Evolutionary conservation across 2,113 vertebrate genomes (phyloP).

Genomic region (Rhegmatorhina hoffmannsi): DNA sequence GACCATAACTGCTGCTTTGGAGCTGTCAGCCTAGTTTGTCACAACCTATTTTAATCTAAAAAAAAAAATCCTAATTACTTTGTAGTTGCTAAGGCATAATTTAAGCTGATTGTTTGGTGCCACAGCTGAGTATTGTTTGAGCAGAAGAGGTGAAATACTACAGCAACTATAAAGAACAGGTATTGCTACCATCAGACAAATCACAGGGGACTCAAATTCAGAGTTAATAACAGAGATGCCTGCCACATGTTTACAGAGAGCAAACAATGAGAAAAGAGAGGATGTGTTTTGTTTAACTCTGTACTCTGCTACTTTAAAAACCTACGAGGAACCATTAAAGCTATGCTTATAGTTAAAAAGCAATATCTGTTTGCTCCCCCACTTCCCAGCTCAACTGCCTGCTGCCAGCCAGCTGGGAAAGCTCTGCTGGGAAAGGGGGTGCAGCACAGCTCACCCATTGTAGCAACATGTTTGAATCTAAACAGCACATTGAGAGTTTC

Average conservation of each 20-base stretch:
- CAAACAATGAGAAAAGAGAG: background rate
- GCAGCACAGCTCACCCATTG: background rate
- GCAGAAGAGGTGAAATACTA: background rate
- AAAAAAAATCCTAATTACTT: background rate
- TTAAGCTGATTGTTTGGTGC: background rate
- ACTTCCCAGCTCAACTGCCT: background rate
- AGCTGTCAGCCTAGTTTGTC: background rate
- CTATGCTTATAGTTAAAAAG: background rate
- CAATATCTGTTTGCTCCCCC: background rate
- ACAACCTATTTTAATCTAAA: background rate
- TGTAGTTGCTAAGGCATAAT: background rate
- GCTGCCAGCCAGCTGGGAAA: background rate
- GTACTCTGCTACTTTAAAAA: constrained; percentile 4
- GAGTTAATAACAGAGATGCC: background rate
- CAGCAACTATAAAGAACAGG: background rate
- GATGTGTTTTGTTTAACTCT: background rate
- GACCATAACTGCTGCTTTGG: background rate
- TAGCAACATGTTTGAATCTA: background rate
- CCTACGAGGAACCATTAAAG: background rate
- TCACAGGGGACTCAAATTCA: background rate
- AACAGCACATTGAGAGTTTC: background rate
- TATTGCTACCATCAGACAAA: background rate
- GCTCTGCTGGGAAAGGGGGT: background rate
- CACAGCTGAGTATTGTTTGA: background rate
- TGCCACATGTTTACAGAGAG: constrained; percentile 15